A percentile compares a stretch with the other conserved stretches of the same genome.
Conservation (phyloP, 2,888 invertebrate genomes). For the Pogonocherus hispidulus region DNA sequence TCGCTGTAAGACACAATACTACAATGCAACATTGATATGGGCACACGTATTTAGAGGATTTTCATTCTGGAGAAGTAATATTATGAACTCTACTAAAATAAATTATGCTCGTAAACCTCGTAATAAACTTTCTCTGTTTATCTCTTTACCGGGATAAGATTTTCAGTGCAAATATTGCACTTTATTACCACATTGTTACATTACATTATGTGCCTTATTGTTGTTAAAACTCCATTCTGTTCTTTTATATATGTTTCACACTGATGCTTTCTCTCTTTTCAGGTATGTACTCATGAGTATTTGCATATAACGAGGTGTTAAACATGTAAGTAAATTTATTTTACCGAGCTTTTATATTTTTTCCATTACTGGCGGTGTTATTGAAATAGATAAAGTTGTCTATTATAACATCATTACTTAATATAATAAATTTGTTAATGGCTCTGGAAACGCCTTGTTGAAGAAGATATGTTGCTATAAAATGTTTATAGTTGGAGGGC, state of each 20-base stretch:
- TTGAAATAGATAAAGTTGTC: constrained; percentile 8
- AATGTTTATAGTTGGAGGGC: constrained; percentile 14
- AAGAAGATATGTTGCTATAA: constrained; percentile 15
- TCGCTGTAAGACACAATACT: no score
- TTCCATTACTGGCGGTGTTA: constrained; percentile 4
- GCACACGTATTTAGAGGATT: constrained; percentile 37
- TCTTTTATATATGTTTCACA: constrained; percentile 14
- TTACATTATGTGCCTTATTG: constrained; percentile 33
- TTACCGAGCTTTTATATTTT: constrained; percentile 13
- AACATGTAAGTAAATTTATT: constrained; percentile 27
- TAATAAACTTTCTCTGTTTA: constrained; percentile 52
- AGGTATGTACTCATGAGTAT: constrained; percentile 28
- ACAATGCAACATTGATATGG: constrained; percentile 38
- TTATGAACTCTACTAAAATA: constrained; percentile 44
- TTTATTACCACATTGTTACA: constrained; percentile 41
- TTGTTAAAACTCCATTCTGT: constrained; percentile 28
- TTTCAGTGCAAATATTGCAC: constrained; percentile 44
- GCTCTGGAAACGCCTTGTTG: constrained; percentile 8
- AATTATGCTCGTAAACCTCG: constrained; percentile 45
- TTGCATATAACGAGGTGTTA: constrained; percentile 18
- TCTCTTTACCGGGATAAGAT: constrained; percentile 43
- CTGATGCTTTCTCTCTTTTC: constrained; percentile 17
- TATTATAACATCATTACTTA: constrained; percentile 20
- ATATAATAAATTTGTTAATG: constrained; percentile 15
- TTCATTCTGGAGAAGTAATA: constrained; percentile 39